These are phyloP conservation scores for Paratilapia polleni DNA, from an alignment of 2,113 vertebrate genomes.

Conservation along the genomic window DNA sequence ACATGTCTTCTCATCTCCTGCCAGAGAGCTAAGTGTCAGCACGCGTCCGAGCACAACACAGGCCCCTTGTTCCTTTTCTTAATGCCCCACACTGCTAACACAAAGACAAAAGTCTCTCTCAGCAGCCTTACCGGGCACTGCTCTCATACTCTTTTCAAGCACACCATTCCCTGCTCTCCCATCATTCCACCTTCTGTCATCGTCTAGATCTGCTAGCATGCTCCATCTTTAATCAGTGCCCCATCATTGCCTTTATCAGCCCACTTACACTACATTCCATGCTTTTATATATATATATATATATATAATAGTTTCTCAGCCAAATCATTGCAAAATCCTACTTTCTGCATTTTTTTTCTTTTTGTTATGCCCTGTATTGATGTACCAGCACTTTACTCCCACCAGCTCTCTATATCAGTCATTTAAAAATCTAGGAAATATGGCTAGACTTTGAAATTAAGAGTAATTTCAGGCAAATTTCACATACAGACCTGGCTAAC, in stretches of 20 bases:
- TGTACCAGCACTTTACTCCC: neutral
- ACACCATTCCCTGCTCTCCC: constrained; percentile 27
- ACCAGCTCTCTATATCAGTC: neutral
- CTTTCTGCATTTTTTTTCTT: neutral
- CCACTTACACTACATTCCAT: constrained; percentile 59
- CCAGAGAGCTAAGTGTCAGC: constrained; percentile 71
- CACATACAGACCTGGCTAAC: neutral
- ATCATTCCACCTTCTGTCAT: constrained; percentile 66
- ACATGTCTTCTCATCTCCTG: constrained; percentile 68
- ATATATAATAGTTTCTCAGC: neutral
- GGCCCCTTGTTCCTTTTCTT: constrained; percentile 61
- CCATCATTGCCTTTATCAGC: constrained; percentile 72
- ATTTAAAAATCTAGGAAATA: neutral
- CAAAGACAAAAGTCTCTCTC: constrained; percentile 48
- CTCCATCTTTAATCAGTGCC: constrained; percentile 73
- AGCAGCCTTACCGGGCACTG: neutral
- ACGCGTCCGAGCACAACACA: constrained; percentile 65
- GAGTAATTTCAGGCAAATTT: neutral
- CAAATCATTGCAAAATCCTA: no score
- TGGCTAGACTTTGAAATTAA: constrained; percentile 3
- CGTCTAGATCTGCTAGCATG: constrained; percentile 50
- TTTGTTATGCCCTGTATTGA: neutral
- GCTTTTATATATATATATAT: constrained; percentile 16
- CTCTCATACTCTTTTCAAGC: constrained; percentile 44
- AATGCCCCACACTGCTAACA: constrained; percentile 19